phyloP scores from a whole-genome alignment of 1,140 invertebrate genomes.

The Meloidogyne floridensis region DNA sequence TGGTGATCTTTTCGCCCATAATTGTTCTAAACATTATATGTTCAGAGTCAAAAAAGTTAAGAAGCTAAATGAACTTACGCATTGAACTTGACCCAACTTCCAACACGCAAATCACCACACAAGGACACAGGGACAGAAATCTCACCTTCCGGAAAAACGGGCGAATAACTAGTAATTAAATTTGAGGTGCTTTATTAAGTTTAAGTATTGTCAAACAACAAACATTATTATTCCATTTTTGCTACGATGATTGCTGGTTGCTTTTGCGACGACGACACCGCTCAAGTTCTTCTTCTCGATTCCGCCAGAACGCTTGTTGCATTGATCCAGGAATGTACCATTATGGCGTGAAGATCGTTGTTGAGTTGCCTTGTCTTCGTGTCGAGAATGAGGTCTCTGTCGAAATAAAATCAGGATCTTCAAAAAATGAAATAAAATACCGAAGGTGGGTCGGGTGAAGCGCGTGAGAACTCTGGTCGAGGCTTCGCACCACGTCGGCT shows the following conservation, averaged over 20 bases:
- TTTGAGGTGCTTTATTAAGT: no score
- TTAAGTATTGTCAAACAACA: not conserved
- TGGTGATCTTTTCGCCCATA: not conserved
- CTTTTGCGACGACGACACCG: not conserved
- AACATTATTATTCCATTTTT: not conserved
- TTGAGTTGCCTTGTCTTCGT: not conserved
- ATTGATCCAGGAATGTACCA: not conserved
- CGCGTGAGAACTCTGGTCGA: not conserved
- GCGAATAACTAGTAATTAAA: not conserved
- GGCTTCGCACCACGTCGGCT: not conserved
- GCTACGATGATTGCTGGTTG: no score
- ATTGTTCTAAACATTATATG: not conserved
- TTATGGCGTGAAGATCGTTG: not conserved
- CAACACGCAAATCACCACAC: not conserved
- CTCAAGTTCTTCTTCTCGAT: not conserved
- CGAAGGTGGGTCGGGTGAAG: not conserved
- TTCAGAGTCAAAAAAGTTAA: not conserved
- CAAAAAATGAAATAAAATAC: not conserved
- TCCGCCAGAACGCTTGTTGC: not conserved
- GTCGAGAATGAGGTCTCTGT: no score
- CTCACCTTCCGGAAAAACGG: not conserved
- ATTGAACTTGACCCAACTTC: slow-evolving; percentile 25
- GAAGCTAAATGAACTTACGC: not conserved
- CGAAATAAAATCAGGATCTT: no score
- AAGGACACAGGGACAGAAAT: not conserved